phyloP scores from a whole-genome alignment of 2,888 invertebrate species.

The Parnassius smintheus region DNA sequence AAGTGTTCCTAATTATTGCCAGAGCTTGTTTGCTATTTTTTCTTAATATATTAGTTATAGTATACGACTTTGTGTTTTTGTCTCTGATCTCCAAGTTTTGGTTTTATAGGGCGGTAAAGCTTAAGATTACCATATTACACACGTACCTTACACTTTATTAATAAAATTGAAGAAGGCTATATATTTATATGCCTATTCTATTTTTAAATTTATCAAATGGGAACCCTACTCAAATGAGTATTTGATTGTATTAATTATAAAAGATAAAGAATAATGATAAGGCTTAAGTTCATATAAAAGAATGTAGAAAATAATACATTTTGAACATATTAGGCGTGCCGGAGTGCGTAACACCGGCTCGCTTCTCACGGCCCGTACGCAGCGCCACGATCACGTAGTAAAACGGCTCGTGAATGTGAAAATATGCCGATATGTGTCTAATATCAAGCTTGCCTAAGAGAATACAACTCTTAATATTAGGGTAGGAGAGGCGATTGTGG shows the following conservation, averaged over 20 bases:
- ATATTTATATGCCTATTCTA: too few relatives aligned
- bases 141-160: too few relatives aligned
- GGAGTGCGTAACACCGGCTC: slow-evolving; percentile 21
- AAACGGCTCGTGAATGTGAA: slow-evolving; percentile 58
- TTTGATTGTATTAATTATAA: slow-evolving; percentile 21
- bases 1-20: too few relatives aligned
- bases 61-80: too few relatives aligned
- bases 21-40: too few relatives aligned
- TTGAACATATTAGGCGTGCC: slow-evolving; percentile 40
- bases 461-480: slow-evolving; percentile 9
- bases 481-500: background rate
- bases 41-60: too few relatives aligned
- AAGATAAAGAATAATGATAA: slow-evolving; percentile 21
- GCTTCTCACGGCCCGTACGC: slow-evolving; percentile 65
- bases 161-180: too few relatives aligned
- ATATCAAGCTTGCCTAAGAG: slow-evolving; percentile 31
- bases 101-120: too few relatives aligned
- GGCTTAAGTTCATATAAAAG: slow-evolving; percentile 14
- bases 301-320: slow-evolving; percentile 23
- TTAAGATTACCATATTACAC: too few relatives aligned
- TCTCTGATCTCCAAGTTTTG: too few relatives aligned
- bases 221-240: slow-evolving; percentile 1
- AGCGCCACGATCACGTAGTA: slow-evolving; percentile 46
- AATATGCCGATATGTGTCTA: slow-evolving; percentile 52
- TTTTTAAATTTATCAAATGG: slow-evolving; percentile 1